Conservation (phyloP, 2,113 vertebrate species). For the Bagarius yarrelli region DNA sequence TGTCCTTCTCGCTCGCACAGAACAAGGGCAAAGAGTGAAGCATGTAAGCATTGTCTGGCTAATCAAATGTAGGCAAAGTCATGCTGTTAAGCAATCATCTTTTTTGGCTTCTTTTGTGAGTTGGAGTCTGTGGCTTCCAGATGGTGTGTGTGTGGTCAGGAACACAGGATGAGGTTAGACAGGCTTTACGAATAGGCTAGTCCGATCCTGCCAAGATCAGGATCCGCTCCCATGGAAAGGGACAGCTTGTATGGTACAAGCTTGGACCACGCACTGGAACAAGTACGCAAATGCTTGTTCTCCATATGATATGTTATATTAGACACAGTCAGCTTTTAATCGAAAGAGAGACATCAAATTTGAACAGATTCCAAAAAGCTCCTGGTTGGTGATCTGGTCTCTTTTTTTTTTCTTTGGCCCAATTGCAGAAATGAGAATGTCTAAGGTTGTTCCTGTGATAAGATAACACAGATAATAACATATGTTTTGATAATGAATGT, state of each 20-base stretch:
- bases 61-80: constrained; percentile 53
- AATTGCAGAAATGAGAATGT: constrained; percentile 27
- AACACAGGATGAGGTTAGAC: constrained; percentile 52
- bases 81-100: constrained; percentile 58
- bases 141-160: constrained; percentile 48
- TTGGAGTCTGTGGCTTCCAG: constrained; percentile 52
- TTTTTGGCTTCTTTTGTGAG: constrained; percentile 47
- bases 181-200: constrained; percentile 33
- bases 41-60: constrained; percentile 46
- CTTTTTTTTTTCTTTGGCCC: neutral
- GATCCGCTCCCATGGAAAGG: constrained; percentile 50
- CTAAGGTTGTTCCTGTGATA: constrained; percentile 24
- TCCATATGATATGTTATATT: constrained; percentile 33
- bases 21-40: constrained; percentile 49
- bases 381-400: constrained; percentile 13
- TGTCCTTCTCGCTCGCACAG: constrained; percentile 42
- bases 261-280: constrained; percentile 51
- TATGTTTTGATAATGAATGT: constrained; percentile 45
- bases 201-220: constrained; percentile 46
- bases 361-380: constrained; percentile 8
- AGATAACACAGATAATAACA: constrained; percentile 38
- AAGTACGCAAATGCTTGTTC: constrained; percentile 40
- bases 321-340: constrained; percentile 27
- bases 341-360: constrained; percentile 15
- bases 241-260: constrained; percentile 33